A percentile compares a stretch with the other conserved stretches of the same genome.
Conservation (phyloP, 2,113 vertebrate genomes). For the Clinocottus analis region DNA sequence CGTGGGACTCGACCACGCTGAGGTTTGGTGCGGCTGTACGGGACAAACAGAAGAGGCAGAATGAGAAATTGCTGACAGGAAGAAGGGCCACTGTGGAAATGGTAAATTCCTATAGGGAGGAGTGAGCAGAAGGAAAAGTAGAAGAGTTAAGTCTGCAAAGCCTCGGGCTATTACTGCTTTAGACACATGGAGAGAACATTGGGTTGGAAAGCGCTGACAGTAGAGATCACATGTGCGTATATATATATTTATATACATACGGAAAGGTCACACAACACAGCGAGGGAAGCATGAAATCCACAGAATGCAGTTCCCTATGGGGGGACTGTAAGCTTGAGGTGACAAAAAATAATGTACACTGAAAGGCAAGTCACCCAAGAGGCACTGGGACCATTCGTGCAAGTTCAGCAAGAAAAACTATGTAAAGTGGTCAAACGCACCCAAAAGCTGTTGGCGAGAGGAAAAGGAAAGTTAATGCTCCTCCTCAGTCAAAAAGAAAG, state of each 20-base stretch:
- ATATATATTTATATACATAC: not conserved
- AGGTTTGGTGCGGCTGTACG: not conserved
- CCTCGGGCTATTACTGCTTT: constrained; percentile 39
- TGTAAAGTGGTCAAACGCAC: not conserved
- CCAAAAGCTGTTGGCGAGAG: not conserved
- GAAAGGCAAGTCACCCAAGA: constrained; percentile 24
- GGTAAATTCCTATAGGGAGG: constrained; percentile 15
- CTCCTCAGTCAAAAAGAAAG: too few species aligned
- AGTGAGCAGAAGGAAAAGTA: constrained; percentile 29
- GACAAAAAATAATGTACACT: constrained; percentile 46
- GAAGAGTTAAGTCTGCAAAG: constrained; percentile 38
- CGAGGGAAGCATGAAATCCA: constrained; percentile 37
- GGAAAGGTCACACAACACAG: constrained; percentile 57
- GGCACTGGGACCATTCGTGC: constrained; percentile 17
- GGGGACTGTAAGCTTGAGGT: constrained; percentile 30
- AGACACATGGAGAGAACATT: constrained; percentile 31
- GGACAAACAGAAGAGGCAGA: not conserved
- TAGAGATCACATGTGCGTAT: constrained; percentile 34
- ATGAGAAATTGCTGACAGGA: constrained; percentile 21
- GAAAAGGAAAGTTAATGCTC: not conserved
- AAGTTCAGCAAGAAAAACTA: constrained; percentile 44
- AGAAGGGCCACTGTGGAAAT: constrained; percentile 5
- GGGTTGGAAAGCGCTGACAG: constrained; percentile 60
- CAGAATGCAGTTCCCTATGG: constrained; percentile 38
- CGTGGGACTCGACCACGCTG: not conserved